Conservation (phyloP, 1,140 invertebrate species). For the Polypedilum vanderplanki region DNA sequence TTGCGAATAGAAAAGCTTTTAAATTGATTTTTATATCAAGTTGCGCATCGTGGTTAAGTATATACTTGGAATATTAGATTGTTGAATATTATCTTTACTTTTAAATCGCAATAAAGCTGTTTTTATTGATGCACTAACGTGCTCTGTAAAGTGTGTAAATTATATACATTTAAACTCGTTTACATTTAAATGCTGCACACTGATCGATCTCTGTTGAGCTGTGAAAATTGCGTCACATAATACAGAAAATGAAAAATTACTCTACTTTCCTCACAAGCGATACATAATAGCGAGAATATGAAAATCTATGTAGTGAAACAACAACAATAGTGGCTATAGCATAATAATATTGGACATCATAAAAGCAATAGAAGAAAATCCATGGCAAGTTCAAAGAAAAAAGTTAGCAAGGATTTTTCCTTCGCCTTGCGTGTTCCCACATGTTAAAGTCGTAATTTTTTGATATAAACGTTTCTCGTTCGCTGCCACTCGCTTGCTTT, state of each 20-base stretch:
- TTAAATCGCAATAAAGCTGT: background rate
- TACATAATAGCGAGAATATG: background rate
- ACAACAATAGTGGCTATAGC: background rate
- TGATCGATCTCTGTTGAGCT: background rate
- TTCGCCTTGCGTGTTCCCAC: background rate
- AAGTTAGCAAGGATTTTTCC: slow-evolving; percentile 15
- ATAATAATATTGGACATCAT: background rate
- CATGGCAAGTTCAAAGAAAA: slow-evolving; percentile 10
- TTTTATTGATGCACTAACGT: background rate
- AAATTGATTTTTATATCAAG: slow-evolving; percentile 19
- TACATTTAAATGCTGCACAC: background rate
- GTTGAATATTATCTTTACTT: background rate
- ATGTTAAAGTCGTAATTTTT: background rate
- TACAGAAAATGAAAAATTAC: background rate
- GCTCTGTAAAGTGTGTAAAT: background rate
- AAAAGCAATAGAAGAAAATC: background rate
- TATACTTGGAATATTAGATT: background rate
- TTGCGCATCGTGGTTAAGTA: background rate
- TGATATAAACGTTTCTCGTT: background rate
- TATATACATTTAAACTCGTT: background rate
- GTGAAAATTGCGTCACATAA: slow-evolving; percentile 11
- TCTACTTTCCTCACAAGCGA: background rate
- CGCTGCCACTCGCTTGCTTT: background rate
- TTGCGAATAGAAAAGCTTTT: background rate
- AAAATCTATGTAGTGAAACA: background rate